Evolutionary conservation across 92 coral and sea anemone genomes (phyloP), one percentile per base, ranked within the genome.

Genomic region (Phenganax stokvisi): DNA sequence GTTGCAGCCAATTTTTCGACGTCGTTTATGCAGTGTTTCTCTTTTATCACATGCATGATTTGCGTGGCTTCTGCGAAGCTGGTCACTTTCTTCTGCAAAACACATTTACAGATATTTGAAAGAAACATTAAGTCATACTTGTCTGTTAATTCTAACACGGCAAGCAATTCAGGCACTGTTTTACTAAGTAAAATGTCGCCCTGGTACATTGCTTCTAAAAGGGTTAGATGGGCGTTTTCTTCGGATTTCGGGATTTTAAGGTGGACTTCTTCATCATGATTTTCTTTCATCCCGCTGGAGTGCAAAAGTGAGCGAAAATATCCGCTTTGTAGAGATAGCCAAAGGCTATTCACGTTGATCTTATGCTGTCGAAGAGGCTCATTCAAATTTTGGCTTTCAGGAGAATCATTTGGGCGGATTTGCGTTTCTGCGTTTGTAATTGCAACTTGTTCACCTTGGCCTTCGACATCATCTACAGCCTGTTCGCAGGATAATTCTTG

Each of bases 1-100:
- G 80, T 75, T 55, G n/a, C 59, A 12, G 80, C 80, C 65, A 75
- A 51, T 7, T 75, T 67, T 75, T 75, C 80, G 4, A 75, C 80
- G 25, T 57, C 80, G 9, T 10, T n/a, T 67, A 75, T 75, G n/a
- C 15, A 56, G 29, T 75, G 80, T 44, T 75, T 75, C 79, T 12
- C 79, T 54, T 74, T 74, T n/a, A 74, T 74, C 31, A 74, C 63
- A 9, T 54, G 62, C 79, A 75, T 75, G 12, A 75, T 56, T 16
- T 37, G 29, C 80, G 60, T 44, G 56, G 51, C 13, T 17, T 25
- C 25, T 9, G 56, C 51, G n/a, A 75, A 75, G 0, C 52, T 75
- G 0, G 80, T 55, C 12, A 65, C 80, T 12, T 51, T 37, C 66
- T 37, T 75, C 56, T 75, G 80, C 70, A 64, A 44, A 12, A 64